These are phyloP conservation scores for Eristalis pertinax DNA, from an alignment of 2,888 invertebrate species.

Conservation along the genomic window DNA sequence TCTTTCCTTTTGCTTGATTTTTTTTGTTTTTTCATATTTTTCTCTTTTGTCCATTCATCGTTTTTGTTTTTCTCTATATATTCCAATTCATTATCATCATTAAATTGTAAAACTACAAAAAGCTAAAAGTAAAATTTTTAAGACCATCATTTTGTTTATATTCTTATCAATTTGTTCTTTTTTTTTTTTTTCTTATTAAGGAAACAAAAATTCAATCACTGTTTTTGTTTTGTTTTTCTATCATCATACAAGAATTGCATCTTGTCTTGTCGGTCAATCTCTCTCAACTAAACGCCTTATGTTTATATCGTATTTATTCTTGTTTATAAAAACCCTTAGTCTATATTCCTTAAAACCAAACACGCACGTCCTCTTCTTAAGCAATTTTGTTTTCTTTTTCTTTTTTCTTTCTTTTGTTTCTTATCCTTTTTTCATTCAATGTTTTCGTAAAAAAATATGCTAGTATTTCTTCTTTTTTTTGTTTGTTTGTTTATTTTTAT, in stretches of 20 bases:
- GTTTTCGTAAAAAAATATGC: slow-evolving; percentile 63
- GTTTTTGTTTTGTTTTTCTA: slow-evolving; percentile 40
- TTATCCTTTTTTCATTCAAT: slow-evolving; percentile 6
- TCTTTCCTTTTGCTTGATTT: slow-evolving; percentile 28
- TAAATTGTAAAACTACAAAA: slow-evolving; percentile 66
- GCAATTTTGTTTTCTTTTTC: slow-evolving; percentile 30
- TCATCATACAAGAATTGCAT: slow-evolving; percentile 32
- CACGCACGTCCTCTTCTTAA: slow-evolving; percentile 37
- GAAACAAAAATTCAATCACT: slow-evolving; percentile 36
- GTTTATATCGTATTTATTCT: slow-evolving; percentile 63
- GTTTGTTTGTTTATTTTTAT: background rate
- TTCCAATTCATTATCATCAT: slow-evolving; percentile 52
- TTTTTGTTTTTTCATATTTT: slow-evolving; percentile 29
- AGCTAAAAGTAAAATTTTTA: slow-evolving; percentile 57
- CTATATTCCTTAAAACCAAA: slow-evolving; percentile 65
- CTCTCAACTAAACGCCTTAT: slow-evolving; percentile 56
- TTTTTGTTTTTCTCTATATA: slow-evolving; percentile 43
- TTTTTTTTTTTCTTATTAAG: slow-evolving; percentile 10
- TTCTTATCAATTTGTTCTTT: background rate
- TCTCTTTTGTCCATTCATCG: background rate
- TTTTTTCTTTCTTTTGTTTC: background rate
- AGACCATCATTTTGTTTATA: slow-evolving; percentile 20
- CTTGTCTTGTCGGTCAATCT: background rate
- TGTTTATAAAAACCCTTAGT: slow-evolving; percentile 68
- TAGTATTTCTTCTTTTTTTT: slow-evolving; percentile 15